Conservation (phyloP, 35 echinoderm and acorn worm genomes). For the Ptychodera flava region DNA sequence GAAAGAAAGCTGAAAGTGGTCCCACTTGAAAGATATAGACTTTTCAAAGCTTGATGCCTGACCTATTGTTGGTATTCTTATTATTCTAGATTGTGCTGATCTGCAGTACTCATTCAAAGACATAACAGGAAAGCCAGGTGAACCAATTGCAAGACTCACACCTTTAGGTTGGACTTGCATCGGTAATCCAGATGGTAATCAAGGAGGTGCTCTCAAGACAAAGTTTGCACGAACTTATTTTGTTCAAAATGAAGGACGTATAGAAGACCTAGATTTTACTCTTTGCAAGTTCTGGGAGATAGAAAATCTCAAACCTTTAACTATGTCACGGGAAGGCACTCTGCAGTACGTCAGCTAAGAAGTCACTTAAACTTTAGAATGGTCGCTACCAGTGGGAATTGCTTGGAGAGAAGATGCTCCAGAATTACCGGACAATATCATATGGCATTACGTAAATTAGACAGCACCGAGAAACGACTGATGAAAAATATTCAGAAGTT, state of each 20-base stretch:
- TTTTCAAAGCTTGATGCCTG: constrained; percentile 24
- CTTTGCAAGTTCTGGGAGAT: constrained; percentile 14
- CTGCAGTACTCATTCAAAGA: constrained; percentile 26
- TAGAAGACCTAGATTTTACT: neutral
- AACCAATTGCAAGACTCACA: constrained; percentile 20
- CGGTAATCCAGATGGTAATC: neutral
- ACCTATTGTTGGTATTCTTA: constrained; percentile 14
- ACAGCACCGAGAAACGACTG: constrained; percentile 16
- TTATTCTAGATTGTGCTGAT: constrained; percentile 5
- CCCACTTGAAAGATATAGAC: constrained; percentile 17
- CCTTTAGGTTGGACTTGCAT: constrained; percentile 33
- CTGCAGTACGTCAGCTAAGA: neutral
- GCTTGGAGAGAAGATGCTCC: constrained; percentile 1
- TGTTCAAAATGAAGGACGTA: neutral
- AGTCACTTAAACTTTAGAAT: neutral
- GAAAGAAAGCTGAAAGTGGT: neutral
- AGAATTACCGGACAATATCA: neutral
- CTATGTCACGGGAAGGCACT: no score
- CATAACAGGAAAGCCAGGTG: constrained; percentile 25
- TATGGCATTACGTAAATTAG: constrained; percentile 5
- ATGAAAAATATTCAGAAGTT: neutral
- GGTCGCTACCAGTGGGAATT: constrained; percentile 21
- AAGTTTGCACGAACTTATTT: constrained; percentile 29
- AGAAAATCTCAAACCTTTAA: no score
- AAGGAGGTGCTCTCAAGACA: neutral